Percentiles rank a stretch among this genome's conserved stretches.
phyloP scores from a whole-genome alignment of 2,797 vertebrate genomes.

The Urosaurus nigricauda region DNA sequence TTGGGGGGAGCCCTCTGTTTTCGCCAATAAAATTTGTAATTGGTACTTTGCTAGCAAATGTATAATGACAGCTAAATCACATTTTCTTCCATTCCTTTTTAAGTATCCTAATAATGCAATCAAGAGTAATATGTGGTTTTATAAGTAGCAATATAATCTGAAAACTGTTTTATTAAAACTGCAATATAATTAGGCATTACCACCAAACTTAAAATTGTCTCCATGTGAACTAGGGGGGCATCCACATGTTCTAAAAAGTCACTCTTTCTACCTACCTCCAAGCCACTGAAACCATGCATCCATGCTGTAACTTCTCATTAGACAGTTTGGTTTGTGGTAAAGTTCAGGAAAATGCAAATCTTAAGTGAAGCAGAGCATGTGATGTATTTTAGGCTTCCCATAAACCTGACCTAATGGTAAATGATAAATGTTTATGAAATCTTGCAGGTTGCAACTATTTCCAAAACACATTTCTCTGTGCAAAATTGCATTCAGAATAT shows the following conservation, averaged over 20 bases:
- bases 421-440: neutral
- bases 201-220: neutral
- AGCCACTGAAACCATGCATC: neutral
- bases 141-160: neutral
- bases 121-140: neutral
- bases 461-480: neutral
- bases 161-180: slow-evolving; percentile 3
- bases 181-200: neutral
- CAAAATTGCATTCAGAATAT: neutral
- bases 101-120: neutral
- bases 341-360: neutral
- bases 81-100: neutral
- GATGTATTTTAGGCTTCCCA: neutral
- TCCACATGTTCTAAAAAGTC: neutral
- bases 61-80: slow-evolving; percentile 9
- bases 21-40: slow-evolving; percentile 3
- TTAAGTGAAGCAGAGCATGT: neutral
- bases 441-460: neutral
- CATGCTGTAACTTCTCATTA: neutral
- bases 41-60: neutral
- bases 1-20: neutral
- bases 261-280: neutral
- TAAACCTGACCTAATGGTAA: neutral
- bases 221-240: neutral
- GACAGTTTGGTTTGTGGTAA: neutral